Conservation (phyloP, 2,113 vertebrate species). For the Chaetodon trifascialis region DNA sequence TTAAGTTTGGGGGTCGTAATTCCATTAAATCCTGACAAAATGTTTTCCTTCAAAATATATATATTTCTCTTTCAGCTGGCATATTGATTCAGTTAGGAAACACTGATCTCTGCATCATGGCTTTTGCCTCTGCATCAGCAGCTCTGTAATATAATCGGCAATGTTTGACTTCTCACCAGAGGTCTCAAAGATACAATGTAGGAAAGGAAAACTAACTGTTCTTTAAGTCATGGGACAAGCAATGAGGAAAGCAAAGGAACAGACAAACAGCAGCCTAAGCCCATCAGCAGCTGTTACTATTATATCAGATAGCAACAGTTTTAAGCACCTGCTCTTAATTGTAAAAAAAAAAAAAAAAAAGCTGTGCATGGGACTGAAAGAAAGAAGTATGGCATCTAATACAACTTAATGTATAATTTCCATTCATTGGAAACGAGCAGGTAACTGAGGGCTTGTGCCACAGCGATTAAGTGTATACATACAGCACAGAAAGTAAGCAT, state of each 20-base stretch:
- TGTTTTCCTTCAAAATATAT: not conserved
- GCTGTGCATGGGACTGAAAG: not conserved
- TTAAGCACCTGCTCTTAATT: not conserved
- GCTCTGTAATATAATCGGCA: slow-evolving; percentile 7
- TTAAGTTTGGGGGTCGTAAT: not conserved
- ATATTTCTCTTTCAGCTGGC: not conserved
- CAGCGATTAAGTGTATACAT: slow-evolving; percentile 17
- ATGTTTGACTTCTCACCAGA: slow-evolving; percentile 27
- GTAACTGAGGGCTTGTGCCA: not conserved
- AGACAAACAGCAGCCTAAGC: not conserved
- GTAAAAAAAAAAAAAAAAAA: not conserved
- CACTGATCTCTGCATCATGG: not conserved
- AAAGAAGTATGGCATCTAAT: not conserved
- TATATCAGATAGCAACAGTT: not conserved
- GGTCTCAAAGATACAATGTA: not conserved
- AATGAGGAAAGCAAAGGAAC: not conserved
- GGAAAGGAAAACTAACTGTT: slow-evolving; percentile 2
- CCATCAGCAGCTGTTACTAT: slow-evolving; percentile 1
- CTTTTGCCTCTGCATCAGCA: not conserved
- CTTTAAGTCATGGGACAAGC: not conserved
- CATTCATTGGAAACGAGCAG: not conserved
- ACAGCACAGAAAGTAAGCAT: slow-evolving; percentile 23
- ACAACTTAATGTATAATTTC: not conserved
- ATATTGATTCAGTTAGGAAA: not conserved
- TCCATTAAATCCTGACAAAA: slow-evolving; percentile 5